A percentile compares a stretch with the other conserved stretches of the same genome.
These are phyloP conservation scores for Rhamnusium bicolor DNA, from an alignment of 2,888 invertebrate genomes.

Conservation along the genomic window DNA sequence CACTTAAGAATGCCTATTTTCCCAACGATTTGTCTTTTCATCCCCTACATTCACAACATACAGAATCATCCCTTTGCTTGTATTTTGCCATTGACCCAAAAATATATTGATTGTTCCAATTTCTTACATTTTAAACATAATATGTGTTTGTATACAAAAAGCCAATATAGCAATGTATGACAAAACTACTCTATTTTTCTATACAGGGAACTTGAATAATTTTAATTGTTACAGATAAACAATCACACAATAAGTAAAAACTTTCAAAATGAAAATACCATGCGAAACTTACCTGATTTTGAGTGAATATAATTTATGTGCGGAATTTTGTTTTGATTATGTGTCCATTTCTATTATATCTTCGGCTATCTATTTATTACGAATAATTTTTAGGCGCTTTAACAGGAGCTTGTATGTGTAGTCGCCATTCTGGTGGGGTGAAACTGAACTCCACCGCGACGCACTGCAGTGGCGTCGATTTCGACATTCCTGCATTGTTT, in stretches of 20 bases:
- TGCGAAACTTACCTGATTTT: constrained; percentile 52
- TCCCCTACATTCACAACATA: constrained; percentile 33
- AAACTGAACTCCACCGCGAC: constrained; percentile 56
- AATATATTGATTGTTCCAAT: constrained; percentile 49
- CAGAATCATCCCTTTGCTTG: constrained; percentile 31
- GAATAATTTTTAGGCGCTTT: constrained; percentile 38
- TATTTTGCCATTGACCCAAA: constrained; percentile 50
- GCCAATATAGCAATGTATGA: not conserved
- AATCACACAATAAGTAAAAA: not conserved
- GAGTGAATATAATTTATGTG: constrained; percentile 50
- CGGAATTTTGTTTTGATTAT: constrained; percentile 51
- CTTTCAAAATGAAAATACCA: not conserved
- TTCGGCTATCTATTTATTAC: not conserved
- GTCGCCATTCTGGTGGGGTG: constrained; percentile 58
- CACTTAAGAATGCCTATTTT: constrained; percentile 15
- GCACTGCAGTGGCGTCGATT: constrained; percentile 59
- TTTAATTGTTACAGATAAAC: not conserved
- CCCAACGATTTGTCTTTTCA: constrained; percentile 31
- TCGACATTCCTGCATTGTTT: constrained; percentile 36
- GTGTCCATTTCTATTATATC: constrained; percentile 18
- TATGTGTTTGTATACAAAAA: not conserved
- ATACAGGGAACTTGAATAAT: not conserved
- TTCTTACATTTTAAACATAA: constrained; percentile 15
- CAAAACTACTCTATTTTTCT: not conserved
- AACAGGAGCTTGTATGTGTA: constrained; percentile 40